phyloP scores from a whole-genome alignment of 2,797 vertebrate genomes.

The Sebastes umbrosus region DNA sequence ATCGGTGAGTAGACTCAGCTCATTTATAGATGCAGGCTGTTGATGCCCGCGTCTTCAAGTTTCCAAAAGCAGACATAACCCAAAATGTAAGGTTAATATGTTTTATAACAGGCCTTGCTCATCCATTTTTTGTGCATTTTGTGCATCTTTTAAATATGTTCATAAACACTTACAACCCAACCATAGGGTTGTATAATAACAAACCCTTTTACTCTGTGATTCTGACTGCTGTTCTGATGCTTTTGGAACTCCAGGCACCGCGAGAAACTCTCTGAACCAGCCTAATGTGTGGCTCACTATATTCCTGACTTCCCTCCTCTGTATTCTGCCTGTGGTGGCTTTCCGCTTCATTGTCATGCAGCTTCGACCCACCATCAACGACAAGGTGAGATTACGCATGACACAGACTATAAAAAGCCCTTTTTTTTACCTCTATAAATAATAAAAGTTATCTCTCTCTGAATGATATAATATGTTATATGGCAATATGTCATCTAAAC shows the following conservation, averaged over 20 bases:
- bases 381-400: constrained; percentile 81
- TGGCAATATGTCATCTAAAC: not conserved
- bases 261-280: constrained; percentile 89
- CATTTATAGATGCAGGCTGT: not conserved
- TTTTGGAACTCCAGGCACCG: constrained; percentile 81
- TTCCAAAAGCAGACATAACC: not conserved
- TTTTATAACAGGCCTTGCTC: not conserved
- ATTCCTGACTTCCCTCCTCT: constrained; percentile 87
- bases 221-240: not conserved
- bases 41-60: not conserved
- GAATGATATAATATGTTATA: not conserved
- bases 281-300: constrained; percentile 91
- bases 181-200: not conserved
- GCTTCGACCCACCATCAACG: constrained; percentile 84
- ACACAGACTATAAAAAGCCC: not conserved
- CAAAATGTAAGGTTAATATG: not conserved
- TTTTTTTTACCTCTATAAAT: not conserved
- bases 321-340: constrained; percentile 85
- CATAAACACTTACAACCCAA: not conserved
- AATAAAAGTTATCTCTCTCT: too few species aligned
- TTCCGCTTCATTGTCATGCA: constrained; percentile 85
- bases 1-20: constrained; percentile 83
- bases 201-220: not conserved
- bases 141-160: not conserved
- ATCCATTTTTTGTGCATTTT: not conserved